A percentile compares a stretch with the other conserved stretches of the same genome.
phyloP scores from a whole-genome alignment of 2,113 vertebrate genomes.

The Ramphastos sulfuratus region DNA sequence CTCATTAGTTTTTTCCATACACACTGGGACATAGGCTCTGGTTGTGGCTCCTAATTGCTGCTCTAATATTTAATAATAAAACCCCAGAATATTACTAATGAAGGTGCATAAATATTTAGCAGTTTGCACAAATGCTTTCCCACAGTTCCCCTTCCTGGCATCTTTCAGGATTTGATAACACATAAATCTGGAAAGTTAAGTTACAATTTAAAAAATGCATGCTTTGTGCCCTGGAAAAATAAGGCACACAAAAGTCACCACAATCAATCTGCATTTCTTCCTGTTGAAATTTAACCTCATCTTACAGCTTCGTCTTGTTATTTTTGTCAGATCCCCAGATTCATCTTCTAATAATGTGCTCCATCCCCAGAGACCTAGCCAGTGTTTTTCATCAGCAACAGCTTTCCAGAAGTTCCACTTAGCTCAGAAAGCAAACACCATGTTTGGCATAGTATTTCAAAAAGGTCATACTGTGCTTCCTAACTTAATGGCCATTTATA shows the following conservation, averaged over 20 bases:
- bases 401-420: slow-evolving; percentile 53
- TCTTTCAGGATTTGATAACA: not conserved
- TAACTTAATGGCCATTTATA: slow-evolving; percentile 58
- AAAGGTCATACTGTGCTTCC: slow-evolving; percentile 58
- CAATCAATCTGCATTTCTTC: slow-evolving; percentile 12
- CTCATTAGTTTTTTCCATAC: not conserved
- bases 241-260: not conserved
- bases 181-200: not conserved
- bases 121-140: not conserved
- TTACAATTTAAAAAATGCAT: not conserved
- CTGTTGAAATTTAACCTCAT: slow-evolving; percentile 22
- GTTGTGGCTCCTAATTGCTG: not conserved
- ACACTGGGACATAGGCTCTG: not conserved
- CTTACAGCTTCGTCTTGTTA: slow-evolving; percentile 45
- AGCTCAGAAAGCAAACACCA: slow-evolving; percentile 56
- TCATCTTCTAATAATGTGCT: slow-evolving; percentile 44
- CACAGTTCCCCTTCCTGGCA: not conserved
- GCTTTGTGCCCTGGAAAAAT: not conserved
- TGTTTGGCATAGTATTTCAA: slow-evolving; percentile 55
- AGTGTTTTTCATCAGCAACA: slow-evolving; percentile 54
- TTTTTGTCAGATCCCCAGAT: slow-evolving; percentile 45
- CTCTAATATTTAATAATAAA: not conserved
- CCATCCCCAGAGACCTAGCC: not conserved
- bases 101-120: not conserved
- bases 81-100: not conserved